These are phyloP conservation scores for Physella acuta DNA, from an alignment of 1,140 invertebrate genomes.

Conservation along the genomic window DNA sequence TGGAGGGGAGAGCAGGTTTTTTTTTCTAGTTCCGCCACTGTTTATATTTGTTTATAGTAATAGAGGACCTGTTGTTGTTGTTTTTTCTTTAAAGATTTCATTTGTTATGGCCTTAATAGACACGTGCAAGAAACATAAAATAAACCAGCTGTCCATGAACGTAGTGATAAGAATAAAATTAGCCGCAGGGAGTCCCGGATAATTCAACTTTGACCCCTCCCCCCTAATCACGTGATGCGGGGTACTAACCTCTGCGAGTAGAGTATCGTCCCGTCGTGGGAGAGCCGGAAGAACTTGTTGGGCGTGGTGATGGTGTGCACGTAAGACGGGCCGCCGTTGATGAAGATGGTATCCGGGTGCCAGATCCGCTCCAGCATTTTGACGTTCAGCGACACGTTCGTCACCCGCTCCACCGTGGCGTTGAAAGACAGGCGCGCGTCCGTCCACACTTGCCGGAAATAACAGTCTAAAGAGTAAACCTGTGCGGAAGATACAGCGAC, in stretches of 20 bases:
- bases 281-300: conserved; percentile 58
- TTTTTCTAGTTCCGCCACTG: too few relatives aligned
- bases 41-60: too few relatives aligned
- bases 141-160: too few relatives aligned
- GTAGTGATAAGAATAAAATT: too few relatives aligned
- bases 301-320: conserved; percentile 58
- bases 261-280: conserved; percentile 47
- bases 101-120: too few relatives aligned
- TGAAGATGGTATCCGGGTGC: conserved; percentile 58
- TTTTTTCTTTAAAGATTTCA: too few relatives aligned
- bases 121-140: too few relatives aligned
- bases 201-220: too few relatives aligned
- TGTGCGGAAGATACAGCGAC: conserved; percentile 17
- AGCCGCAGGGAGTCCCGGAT: too few relatives aligned
- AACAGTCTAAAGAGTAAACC: conserved; percentile 56
- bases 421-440: conserved; percentile 50
- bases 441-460: conserved; percentile 54
- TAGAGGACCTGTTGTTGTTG: too few relatives aligned
- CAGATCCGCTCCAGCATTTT: conserved; percentile 50
- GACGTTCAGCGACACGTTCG: conserved; percentile 42
- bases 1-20: too few relatives aligned
- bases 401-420: conserved; percentile 29
- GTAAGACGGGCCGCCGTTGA: conserved; percentile 61
- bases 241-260: conserved; percentile 50
- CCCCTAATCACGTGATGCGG: too few relatives aligned